Percentiles rank a stretch among this genome's conserved stretches.
Conservation (phyloP, 2,113 vertebrate species). For the Aviceda subcristata region DNA sequence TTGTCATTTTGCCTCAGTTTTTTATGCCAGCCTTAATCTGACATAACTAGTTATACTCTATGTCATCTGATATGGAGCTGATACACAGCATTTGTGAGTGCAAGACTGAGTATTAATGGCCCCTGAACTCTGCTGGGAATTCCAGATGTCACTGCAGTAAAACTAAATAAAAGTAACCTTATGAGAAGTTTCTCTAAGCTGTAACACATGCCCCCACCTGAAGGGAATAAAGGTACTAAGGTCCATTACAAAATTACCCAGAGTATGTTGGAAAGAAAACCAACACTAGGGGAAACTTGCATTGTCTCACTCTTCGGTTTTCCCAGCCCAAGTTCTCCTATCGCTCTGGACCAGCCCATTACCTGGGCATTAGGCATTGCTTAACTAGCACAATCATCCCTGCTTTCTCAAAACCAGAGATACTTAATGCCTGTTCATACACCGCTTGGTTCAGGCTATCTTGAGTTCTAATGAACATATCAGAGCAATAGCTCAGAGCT, state of each 20-base stretch:
- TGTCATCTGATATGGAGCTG: not conserved
- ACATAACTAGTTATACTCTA: not conserved
- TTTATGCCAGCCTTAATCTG: not conserved
- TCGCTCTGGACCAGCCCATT: not conserved
- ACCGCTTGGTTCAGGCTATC: not conserved
- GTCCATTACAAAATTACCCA: not conserved
- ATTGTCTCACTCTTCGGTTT: rapidly evolving
- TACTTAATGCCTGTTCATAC: not conserved
- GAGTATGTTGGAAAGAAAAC: not conserved
- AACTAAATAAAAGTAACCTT: not conserved
- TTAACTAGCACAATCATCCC: not conserved
- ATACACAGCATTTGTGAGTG: not conserved
- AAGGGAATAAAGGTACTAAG: not conserved
- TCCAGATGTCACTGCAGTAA: not conserved
- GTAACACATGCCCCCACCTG: not conserved
- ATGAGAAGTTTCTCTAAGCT: not conserved
- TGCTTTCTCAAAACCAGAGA: not conserved
- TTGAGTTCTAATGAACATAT: conserved; percentile 71
- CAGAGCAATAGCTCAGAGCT: conserved; percentile 62
- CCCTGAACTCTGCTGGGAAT: not conserved
- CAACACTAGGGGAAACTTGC: not conserved
- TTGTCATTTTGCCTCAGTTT: not conserved
- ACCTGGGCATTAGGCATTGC: not conserved
- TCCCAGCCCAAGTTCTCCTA: not conserved
- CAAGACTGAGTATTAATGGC: not conserved